Evolutionary conservation across 1,140 invertebrate genomes (phyloP).

Genomic region (Leptinotarsa lineolata): DNA sequence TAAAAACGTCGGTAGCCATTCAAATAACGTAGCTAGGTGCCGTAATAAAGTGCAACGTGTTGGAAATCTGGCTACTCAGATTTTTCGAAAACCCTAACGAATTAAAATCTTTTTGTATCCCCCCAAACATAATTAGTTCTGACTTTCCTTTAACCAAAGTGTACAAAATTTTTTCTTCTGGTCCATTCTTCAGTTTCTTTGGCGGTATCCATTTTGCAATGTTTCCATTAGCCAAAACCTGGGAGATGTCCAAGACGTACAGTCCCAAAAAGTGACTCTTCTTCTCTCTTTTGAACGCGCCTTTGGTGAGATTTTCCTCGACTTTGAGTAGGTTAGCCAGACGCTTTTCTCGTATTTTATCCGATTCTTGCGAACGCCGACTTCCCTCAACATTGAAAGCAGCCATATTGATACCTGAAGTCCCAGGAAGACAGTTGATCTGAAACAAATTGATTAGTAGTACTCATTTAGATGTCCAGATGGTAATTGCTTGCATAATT

Average conservation of each 20-base stretch:
- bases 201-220: constrained; percentile 78
- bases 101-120: constrained; percentile 78
- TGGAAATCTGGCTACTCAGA: constrained; percentile 68
- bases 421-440: constrained; percentile 27
- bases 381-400: constrained; percentile 28
- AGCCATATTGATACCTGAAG: constrained; percentile 28
- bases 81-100: constrained; percentile 57
- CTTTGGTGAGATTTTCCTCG: constrained; percentile 42
- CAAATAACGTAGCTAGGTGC: constrained; percentile 74
- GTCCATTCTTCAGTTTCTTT: constrained; percentile 68
- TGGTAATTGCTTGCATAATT: too few relatives aligned
- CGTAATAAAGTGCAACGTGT: constrained; percentile 79
- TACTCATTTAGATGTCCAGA: too few relatives aligned
- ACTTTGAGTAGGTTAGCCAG: constrained; percentile 40
- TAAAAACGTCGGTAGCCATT: background rate
- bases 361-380: background rate
- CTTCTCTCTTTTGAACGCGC: constrained; percentile 37
- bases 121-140: constrained; percentile 93
- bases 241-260: constrained; percentile 85
- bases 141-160: constrained; percentile 86
- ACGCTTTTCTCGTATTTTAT: constrained; percentile 36
- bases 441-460: constrained; percentile 20
- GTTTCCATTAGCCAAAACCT: constrained; percentile 67
- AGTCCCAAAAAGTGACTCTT: constrained; percentile 64
- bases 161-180: constrained; percentile 89